phyloP scores from a whole-genome alignment of 2,113 vertebrate genomes.

The Terrapene triunguis region DNA sequence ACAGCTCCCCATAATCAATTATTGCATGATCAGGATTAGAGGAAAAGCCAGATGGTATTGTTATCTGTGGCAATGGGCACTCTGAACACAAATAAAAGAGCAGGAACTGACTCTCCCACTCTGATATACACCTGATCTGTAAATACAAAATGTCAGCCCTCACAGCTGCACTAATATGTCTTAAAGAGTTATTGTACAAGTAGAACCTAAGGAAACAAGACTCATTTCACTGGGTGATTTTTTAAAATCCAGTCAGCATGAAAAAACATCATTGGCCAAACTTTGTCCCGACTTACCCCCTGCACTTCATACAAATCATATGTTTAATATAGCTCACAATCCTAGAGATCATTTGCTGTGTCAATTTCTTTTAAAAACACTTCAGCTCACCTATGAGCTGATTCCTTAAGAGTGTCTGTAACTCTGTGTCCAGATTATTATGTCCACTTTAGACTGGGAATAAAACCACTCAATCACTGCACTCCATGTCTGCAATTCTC shows the following conservation, averaged over 20 bases:
- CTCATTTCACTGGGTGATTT: neutral
- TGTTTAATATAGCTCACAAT: neutral
- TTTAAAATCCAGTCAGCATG: neutral
- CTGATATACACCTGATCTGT: no score
- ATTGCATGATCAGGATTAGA: neutral
- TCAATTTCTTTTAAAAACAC: neutral
- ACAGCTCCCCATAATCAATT: neutral
- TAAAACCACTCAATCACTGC: neutral
- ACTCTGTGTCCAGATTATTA: neutral
- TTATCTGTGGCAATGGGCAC: neutral
- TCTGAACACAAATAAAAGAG: neutral
- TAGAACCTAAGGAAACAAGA: neutral
- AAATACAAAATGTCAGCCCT: no score
- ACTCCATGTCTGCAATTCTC: neutral
- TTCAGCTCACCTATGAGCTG: neutral
- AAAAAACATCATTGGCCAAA: neutral
- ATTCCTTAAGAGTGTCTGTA: neutral
- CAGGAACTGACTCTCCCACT: neutral
- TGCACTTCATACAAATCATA: neutral
- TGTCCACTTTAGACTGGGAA: neutral
- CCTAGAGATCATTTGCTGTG: neutral
- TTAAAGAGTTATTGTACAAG: neutral
- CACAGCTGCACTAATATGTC: neutral
- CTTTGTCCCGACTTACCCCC: neutral
- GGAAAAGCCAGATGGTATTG: neutral